Evolutionary conservation across 2,797 vertebrate genomes (phyloP).

Genomic region (Premnoplex brunnescens): DNA sequence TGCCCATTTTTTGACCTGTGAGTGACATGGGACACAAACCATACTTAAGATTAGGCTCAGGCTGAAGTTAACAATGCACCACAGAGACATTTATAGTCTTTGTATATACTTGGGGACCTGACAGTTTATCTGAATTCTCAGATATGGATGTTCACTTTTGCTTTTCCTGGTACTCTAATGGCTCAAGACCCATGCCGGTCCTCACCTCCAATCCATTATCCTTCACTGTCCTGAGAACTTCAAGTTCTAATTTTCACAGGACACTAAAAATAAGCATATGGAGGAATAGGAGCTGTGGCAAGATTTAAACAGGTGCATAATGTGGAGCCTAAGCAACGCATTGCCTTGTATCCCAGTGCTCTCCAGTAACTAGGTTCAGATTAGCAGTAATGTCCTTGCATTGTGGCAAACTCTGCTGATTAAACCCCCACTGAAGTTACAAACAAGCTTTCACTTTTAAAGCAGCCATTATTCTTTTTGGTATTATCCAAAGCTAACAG

Average conservation of each 20-base stretch:
- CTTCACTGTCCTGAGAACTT: not conserved
- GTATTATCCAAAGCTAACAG: not conserved
- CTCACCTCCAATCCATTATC: not conserved
- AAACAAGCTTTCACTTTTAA: not conserved
- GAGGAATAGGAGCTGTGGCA: not conserved
- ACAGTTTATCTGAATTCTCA: not conserved
- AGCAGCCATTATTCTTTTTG: not conserved
- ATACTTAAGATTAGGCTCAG: not conserved
- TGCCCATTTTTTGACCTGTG: fast-evolving
- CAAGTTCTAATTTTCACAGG: not conserved
- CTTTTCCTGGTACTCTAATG: not conserved
- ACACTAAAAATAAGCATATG: not conserved
- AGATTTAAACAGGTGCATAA: not conserved
- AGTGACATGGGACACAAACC: not conserved
- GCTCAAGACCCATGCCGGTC: not conserved
- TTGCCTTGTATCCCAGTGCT: not conserved
- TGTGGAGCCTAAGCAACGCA: not conserved
- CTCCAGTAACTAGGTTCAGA: not conserved
- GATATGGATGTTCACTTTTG: not conserved
- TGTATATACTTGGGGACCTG: not conserved
- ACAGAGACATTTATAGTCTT: not conserved
- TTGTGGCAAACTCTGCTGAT: not conserved
- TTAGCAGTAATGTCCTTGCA: not conserved
- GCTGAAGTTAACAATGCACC: not conserved
- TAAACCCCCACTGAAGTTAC: not conserved